Base-by-base conservation (phyloP, 2,113 vertebrate species). In the Indicator indicator region DNA sequence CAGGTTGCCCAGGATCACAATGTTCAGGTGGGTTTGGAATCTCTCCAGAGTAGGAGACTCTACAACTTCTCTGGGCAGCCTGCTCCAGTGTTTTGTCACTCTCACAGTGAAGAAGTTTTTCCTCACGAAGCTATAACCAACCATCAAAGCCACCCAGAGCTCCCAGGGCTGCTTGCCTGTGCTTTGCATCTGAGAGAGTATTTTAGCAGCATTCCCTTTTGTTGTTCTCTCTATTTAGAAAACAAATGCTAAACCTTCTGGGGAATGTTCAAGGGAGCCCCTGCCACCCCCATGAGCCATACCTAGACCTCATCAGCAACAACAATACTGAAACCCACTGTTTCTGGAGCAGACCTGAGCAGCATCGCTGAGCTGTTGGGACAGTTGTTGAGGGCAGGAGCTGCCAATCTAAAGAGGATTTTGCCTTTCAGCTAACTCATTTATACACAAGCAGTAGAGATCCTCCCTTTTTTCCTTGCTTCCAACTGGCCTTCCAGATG, bases 401-500 rank as follows among this genome's bases (percentile, higher is more conserved):
- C 77, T 92, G 95, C 90, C 91, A 88, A 16, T 62, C 75, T 56
- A 54, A 82, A 52, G 86, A 86, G 84, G 27, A 28, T 75, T 91
- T 71, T 90, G 86, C 92, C 90, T 94, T 90, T 54, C 80, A 90
- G 88, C 68, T 91, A 59, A 48, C 72, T 13, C 59, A 90, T 94
- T 62, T n/a, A 75, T 89, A 88, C 90, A 79, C 90, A 74, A 7
- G 11, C 42, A 68, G 18, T 38, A 65, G 89, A 93, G 73, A 62
- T 27, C 50, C 59, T 72, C 64, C 42, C 42, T 48, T 59, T 82
- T 48, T 44, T n/a, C 75, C 12, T 56, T 27, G 55, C 94, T 95
- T 91, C 97, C 97, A 95, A 83, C 90, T 80, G 91, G 79, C 91
- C 95, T 96, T 95, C 94, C 97, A 97, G 95, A 83, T 92, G 96